Conservation (phyloP, 2,888 invertebrate species). For the Calameuta idolon region DNA sequence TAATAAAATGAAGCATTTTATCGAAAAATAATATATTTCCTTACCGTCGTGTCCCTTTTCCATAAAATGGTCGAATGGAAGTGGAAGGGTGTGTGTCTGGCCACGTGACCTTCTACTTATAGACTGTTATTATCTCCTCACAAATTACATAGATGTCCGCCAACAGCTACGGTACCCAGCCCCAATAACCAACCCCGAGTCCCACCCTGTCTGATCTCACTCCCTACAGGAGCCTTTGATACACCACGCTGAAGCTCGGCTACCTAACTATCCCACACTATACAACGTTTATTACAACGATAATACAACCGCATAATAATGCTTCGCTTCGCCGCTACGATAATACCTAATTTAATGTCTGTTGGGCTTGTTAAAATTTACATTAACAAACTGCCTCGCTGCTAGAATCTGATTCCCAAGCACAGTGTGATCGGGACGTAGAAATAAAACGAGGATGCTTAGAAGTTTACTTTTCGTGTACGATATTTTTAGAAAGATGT, state of each 20-base stretch:
- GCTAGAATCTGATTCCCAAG: neutral
- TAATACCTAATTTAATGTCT: slow-evolving; percentile 22
- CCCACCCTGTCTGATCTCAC: slow-evolving; percentile 12
- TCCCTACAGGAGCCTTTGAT: neutral
- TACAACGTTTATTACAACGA: slow-evolving; percentile 48
- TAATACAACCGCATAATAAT: slow-evolving; percentile 45
- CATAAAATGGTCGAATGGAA: neutral
- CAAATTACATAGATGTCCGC: slow-evolving; percentile 41
- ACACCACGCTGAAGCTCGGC: slow-evolving; percentile 16
- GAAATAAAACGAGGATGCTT: neutral
- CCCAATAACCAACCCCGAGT: slow-evolving; percentile 27
- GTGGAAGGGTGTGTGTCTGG: neutral
- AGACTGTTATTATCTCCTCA: slow-evolving; percentile 47
- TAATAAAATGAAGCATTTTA: neutral
- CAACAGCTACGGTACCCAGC: slow-evolving; percentile 33
- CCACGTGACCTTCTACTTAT: neutral
- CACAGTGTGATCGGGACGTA: neutral
- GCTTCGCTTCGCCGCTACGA: slow-evolving; percentile 33
- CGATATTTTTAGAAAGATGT: neutral
- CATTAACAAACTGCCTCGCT: neutral
- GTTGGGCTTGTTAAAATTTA: neutral
- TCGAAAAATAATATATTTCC: neutral
- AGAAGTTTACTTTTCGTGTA: neutral
- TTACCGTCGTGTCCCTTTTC: neutral
- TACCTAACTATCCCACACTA: slow-evolving; percentile 29